Evolutionary conservation across 2,113 vertebrate species (phyloP).

Genomic region (Datnioides undecimradiatus): DNA sequence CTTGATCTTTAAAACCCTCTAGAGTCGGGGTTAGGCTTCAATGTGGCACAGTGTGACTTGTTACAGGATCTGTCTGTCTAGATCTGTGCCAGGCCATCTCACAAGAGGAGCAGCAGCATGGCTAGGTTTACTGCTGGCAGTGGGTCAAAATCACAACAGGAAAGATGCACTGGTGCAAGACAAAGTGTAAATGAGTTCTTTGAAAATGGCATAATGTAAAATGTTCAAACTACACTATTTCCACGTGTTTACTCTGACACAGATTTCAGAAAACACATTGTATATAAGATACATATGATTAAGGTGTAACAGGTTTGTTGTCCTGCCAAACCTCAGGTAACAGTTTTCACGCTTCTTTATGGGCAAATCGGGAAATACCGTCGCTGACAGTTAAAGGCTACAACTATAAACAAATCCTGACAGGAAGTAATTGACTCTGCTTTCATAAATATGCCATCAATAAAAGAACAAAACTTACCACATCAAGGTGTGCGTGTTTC

Average conservation of each 20-base stretch:
- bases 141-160: conserved; percentile 58
- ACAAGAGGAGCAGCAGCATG: conserved; percentile 24
- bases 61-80: conserved; percentile 55
- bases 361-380: conserved; percentile 7
- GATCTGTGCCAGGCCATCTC: conserved; percentile 48
- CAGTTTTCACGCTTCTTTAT: conserved; percentile 3
- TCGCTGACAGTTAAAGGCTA: background rate
- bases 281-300: background rate
- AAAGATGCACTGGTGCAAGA: conserved; percentile 11
- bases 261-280: background rate
- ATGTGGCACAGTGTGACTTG: conserved; percentile 51
- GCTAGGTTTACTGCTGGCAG: conserved; percentile 30
- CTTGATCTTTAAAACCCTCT: conserved; percentile 11
- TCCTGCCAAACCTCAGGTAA: background rate
- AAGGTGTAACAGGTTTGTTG: background rate
- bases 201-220: background rate
- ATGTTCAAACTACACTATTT: background rate
- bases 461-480: background rate
- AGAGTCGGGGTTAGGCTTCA: conserved; percentile 28
- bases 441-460: background rate
- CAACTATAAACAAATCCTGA: background rate
- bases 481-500: background rate
- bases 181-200: background rate
- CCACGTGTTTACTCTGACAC: background rate
- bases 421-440: conserved; percentile 10